Evolutionary conservation across 2,113 vertebrate species (phyloP).

Genomic region (Amphilophus citrinellus): DNA sequence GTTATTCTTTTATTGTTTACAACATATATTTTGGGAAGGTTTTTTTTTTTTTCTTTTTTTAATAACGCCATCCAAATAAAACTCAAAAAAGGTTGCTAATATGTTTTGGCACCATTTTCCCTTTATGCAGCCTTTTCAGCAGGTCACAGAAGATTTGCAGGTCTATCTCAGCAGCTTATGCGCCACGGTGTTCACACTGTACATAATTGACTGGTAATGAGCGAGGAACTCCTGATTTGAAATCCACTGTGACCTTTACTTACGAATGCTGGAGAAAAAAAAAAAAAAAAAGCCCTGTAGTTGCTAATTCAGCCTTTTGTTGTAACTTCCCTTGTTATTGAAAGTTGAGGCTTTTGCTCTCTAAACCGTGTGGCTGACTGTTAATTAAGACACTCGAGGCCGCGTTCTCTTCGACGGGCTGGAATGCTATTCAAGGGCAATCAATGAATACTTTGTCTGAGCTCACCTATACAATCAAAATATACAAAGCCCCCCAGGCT

Average conservation of each 20-base stretch:
- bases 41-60: rapidly evolving
- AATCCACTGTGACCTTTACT: constrained; percentile 74
- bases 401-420: constrained; percentile 57
- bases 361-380: constrained; percentile 57
- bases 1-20: not conserved
- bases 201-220: constrained; percentile 72
- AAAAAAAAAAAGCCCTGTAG: constrained; percentile 44
- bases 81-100: not conserved
- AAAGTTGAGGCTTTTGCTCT: constrained; percentile 58
- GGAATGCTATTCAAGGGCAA: constrained; percentile 67
- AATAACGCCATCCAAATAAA: not conserved
- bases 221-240: constrained; percentile 68
- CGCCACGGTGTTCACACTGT: constrained; percentile 39
- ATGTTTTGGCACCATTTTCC: not conserved
- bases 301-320: constrained; percentile 71
- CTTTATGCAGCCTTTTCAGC: not conserved
- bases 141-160: constrained; percentile 13
- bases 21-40: not conserved
- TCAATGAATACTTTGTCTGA: constrained; percentile 56
- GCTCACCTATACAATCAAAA: constrained; percentile 43
- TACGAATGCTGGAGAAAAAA: constrained; percentile 17
- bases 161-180: constrained; percentile 24
- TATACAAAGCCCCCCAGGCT: constrained; percentile 10
- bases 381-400: constrained; percentile 76
- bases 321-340: constrained; percentile 57